Conservation (phyloP, 2,113 vertebrate species). For the Cygnus buccinator region DNA sequence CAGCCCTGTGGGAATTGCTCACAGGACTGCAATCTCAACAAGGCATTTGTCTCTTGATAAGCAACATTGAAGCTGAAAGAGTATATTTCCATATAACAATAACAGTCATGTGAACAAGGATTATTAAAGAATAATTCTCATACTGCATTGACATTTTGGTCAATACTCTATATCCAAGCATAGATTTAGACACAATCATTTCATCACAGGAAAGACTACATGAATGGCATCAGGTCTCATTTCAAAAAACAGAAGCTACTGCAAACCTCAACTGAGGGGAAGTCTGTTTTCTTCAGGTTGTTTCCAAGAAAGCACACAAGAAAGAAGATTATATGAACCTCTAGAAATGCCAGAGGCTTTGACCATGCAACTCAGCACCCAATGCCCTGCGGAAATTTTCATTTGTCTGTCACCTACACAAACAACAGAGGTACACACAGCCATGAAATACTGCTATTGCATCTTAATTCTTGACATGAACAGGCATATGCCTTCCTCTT, state of each 20-base stretch:
- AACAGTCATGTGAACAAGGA: background rate
- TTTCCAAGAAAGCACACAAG: conserved; percentile 15
- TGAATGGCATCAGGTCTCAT: background rate
- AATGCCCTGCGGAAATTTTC: background rate
- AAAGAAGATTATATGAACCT: background rate
- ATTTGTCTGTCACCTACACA: background rate
- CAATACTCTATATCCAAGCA: background rate
- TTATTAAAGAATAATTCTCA: conserved; percentile 5
- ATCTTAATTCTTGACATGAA: background rate
- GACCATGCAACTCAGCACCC: background rate
- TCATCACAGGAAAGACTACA: background rate
- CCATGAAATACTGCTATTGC: background rate
- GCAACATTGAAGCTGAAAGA: background rate
- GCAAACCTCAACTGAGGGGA: conserved; percentile 12
- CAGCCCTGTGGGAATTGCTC: background rate
- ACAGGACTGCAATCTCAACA: background rate
- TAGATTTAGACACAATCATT: background rate
- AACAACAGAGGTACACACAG: background rate
- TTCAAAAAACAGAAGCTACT: conserved; percentile 20
- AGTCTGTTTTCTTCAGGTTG: conserved; percentile 7
- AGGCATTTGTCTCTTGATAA: background rate
- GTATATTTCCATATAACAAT: background rate
- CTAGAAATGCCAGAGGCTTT: background rate
- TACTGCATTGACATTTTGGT: fast-evolving
- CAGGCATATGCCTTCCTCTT: background rate